Evolutionary conservation across 2,797 vertebrate species (phyloP).

Genomic region (Mus spretus): DNA sequence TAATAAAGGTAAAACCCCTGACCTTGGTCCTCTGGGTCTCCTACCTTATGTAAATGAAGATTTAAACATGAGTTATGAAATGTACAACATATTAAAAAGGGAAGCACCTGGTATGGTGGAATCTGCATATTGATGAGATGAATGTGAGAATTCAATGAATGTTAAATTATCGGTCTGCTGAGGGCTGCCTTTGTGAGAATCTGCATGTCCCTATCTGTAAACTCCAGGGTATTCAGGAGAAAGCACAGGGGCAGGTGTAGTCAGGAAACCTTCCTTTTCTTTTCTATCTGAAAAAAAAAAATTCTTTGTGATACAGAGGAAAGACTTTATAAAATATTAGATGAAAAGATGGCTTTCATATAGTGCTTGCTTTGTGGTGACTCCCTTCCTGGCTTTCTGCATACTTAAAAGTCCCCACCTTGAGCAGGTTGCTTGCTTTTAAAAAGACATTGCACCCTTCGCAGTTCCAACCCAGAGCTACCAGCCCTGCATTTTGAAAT

Average conservation of each 20-base stretch:
- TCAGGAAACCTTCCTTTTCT: constrained; percentile 82
- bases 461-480: constrained; percentile 78
- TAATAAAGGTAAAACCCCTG: constrained; percentile 87
- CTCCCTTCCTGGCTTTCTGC: constrained; percentile 87
- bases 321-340: constrained; percentile 88
- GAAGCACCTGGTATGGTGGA: constrained; percentile 84
- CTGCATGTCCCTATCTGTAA: constrained; percentile 84
- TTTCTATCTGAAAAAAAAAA: constrained; percentile 76
- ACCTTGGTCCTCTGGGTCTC: constrained; percentile 85
- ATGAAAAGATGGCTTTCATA: constrained; percentile 89
- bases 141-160: constrained; percentile 86
- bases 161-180: constrained; percentile 88
- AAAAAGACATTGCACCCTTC: constrained; percentile 80
- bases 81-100: constrained; percentile 86
- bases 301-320: constrained; percentile 84
- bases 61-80: constrained; percentile 88
- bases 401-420: constrained; percentile 89
- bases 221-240: constrained; percentile 88
- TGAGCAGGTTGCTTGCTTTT: constrained; percentile 84
- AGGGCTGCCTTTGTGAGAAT: constrained; percentile 85
- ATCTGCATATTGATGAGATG: constrained; percentile 90
- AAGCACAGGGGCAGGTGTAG: constrained; percentile 85
- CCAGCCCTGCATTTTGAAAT: constrained; percentile 80
- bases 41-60: constrained; percentile 88
- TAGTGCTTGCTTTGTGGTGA: constrained; percentile 84